Evolutionary conservation across 1,140 invertebrate genomes (phyloP), one percentile per base, ranked within the genome.

Genomic region (Philaenus spumarius): DNA sequence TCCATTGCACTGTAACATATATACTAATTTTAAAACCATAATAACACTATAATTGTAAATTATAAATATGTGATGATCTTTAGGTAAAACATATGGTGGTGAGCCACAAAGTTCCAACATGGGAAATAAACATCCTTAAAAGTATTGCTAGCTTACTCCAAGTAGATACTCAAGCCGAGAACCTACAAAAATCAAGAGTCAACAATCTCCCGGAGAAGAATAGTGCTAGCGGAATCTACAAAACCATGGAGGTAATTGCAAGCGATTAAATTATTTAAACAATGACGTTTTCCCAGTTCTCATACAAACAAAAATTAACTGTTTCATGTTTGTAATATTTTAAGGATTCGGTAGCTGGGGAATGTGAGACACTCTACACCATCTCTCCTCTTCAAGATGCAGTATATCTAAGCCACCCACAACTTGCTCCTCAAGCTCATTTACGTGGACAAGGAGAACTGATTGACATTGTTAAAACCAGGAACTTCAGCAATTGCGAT

Each of bases 121-220:
- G 79, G 72, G 77, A 86, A 64, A 76, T 84, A 23, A 89, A 87
- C 68, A 70, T 86, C 39, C 68, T 86, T 40, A 85, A 85, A 67
- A 77, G 77, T 75, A 72, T 86, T 35, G 71, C 81, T 12, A 78
- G 81, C 66, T 78, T 83, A 61, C 69, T 85, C 15, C 84, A 87
- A 71, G 68, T 85, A 7, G 83, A 86, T 64, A 72, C 77, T 1
- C 67, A 74, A 53, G 78, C 71, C 20, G 64, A 73, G 58, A 76
- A 80, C 59, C 60, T 67, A n/a, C 62, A 66, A 1, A 67, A 72
- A 24, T 74, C 70, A 19, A 58, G 67, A 3, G 64, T 76, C 40
- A 80, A 80, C 63, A 76, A 73, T 19, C 71, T 78, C 17, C 76
- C 77, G 0, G 72, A 78, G 45, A 70, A 73, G n/a, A 62, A 75